Base-by-base conservation (phyloP, 2,888 invertebrate genomes). In the Punctoribates punctum region DNA sequence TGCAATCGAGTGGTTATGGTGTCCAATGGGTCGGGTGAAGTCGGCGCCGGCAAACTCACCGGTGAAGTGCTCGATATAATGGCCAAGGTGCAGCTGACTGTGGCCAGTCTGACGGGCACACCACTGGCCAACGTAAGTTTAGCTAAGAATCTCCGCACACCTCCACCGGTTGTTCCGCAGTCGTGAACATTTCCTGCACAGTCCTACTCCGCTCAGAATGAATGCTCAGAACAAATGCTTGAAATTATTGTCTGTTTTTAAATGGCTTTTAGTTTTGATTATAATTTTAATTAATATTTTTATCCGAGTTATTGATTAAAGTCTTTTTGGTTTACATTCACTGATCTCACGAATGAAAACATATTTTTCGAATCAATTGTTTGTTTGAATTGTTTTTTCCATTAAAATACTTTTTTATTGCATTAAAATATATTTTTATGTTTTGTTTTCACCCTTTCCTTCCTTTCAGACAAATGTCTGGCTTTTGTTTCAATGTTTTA, bases 1-100 rank as follows among this genome's bases (percentile, higher is more conserved):
- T 90, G 94, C 9, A 94, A 94, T 84, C 96, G 96, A 85, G 91
- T 98, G 79, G 96, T 94, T 8, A 96, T 98, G 96, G 92, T 98
- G 23, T 94, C 96, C 0, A 92, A 91, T 81, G 97, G 97, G 42
- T 83, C 84, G 78, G 84, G 95, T 48, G 93, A 96, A 73, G 88
- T 98, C 46, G 98, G 98, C 42, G 96, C 96, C 0, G 90, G 94
- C 79, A 96, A 96, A 85, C 87, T 98, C 79, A 95, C 97, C 4
- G 92, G 92, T 57, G 98, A 98, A 86, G 93, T 98, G 34, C 87
- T 98, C 81, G 90, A 89, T 83, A 96, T 98, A 83, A 94, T 98
- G 79, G 90, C 91, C 82, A 90, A 91, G 85, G 92, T 98, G 82
- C 96, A 97, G 5, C 90, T 90, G 81, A 88, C 96, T 81, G 95